Evolutionary conservation across 2,888 invertebrate genomes (phyloP).

Genomic region (Uloborus plumipes): DNA sequence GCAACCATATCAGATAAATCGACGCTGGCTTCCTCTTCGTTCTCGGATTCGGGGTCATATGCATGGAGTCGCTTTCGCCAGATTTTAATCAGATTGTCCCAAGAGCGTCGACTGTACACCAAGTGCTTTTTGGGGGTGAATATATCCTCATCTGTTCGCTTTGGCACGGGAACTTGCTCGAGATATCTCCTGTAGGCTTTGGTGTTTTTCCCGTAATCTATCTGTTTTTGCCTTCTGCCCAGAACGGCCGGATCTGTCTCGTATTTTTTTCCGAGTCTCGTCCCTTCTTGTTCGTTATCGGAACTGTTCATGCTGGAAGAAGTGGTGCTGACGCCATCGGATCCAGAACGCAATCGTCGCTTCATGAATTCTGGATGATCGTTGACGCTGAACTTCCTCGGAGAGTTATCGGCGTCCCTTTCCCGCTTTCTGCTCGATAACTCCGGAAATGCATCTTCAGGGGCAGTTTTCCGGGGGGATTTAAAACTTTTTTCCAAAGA

Average conservation of each 20-base stretch:
- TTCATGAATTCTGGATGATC: neutral
- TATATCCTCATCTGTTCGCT: constrained; percentile 82
- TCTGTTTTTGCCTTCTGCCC: constrained; percentile 88
- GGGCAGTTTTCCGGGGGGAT: neutral
- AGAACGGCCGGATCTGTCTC: constrained; percentile 83
- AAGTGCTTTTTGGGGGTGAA: constrained; percentile 88
- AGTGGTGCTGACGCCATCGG: constrained; percentile 15
- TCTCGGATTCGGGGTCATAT: constrained; percentile 76
- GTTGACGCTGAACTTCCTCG: no score
- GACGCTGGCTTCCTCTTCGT: constrained; percentile 67
- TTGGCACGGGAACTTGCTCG: constrained; percentile 70
- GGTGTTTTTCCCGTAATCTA: constrained; percentile 95
- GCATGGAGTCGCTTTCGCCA: constrained; percentile 89
- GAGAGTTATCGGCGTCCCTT: constrained; percentile 1
- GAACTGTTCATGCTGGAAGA: constrained; percentile 34
- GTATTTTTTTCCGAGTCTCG: constrained; percentile 15
- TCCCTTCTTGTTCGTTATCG: constrained; percentile 41
- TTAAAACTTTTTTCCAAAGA: neutral
- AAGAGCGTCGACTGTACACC: constrained; percentile 91
- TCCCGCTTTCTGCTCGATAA: constrained; percentile 7
- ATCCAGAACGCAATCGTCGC: constrained; percentile 4
- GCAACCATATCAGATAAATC: constrained; percentile 41
- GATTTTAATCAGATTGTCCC: constrained; percentile 88
- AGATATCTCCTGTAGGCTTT: constrained; percentile 66
- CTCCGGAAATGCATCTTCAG: neutral